Evolutionary conservation across 2,113 vertebrate species (phyloP), one percentile per base, ranked within the genome.

Genomic region (Malurus elegans): DNA sequence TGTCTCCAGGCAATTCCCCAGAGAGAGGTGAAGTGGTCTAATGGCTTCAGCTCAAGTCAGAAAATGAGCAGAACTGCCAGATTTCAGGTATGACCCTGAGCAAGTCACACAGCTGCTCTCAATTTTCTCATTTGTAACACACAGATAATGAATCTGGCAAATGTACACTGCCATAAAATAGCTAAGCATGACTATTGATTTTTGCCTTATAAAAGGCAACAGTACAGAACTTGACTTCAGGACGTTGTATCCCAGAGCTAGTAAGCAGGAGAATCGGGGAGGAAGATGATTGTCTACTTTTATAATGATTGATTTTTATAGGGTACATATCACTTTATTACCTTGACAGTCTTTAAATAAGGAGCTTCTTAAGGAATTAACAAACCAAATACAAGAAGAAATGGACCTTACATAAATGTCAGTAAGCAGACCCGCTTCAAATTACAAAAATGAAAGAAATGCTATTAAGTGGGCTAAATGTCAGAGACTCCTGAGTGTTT

Each of bases 361-460:
- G 15, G 34, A 87, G 20, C 45, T 72, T 90, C 58, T 45, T 73
- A 85, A 94, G 32, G 34, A 91, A 65, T 93, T 94, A 92, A 75
- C 78, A 95, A 92, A 58, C 28, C 80, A 95, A 85, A 85, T 32
- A 58, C 18, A 72, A 84, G 73, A 87, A 79, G 38, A 79, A 95
- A 91, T 15, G 18, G 28, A 72, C n/a, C 50, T 72, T 57, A 61
- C 48, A 73, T 29, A 93, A 94, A 92, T 70, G 67, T 21, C 70
- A 87, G 56, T 6, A 86, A 86, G 75, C 38, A 83, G 38, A 64
- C 31, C 31, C 48, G 25, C n/a, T 91, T 85, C 76, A 87, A 89
- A 85, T 72, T 48, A 42, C 31, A 84, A 78, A 94, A 95, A 67
- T 36, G 7, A 92, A 80, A 78, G 29, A 81, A 79, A 91, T 74